Conservation (phyloP, 2,888 invertebrate species). For the Pristionchus arcanus region DNA sequence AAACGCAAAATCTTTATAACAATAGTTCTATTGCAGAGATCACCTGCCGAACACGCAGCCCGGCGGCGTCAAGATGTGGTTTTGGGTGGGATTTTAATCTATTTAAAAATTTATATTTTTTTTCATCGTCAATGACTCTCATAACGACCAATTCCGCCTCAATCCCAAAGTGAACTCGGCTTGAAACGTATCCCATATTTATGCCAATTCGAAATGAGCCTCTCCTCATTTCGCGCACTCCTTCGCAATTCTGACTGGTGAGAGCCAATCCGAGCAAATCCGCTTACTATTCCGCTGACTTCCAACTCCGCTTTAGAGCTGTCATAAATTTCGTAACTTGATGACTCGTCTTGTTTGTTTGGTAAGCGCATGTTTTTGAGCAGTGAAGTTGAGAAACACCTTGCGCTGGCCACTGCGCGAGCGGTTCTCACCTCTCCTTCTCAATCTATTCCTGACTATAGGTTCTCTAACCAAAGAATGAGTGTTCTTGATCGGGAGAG, state of each 20-base stretch:
- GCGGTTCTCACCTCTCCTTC: not conserved
- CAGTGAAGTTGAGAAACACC: not conserved
- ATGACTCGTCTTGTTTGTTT: not conserved
- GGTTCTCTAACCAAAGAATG: not conserved
- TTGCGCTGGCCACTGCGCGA: not conserved
- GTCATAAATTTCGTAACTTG: conserved; percentile 3
- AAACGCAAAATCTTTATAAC: not conserved
- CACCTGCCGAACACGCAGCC: conserved; percentile 64
- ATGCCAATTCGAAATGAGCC: not conserved
- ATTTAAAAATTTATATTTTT: not conserved
- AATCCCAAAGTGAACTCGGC: not conserved
- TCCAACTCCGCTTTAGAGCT: not conserved
- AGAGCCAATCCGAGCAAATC: not conserved
- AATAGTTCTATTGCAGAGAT: conserved; percentile 47
- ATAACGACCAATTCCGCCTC: too few relatives aligned
- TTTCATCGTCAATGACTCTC: not conserved
- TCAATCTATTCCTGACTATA: not conserved
- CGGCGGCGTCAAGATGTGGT: conserved; percentile 66
- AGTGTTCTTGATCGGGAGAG: too few relatives aligned
- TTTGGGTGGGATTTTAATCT: conserved; percentile 60
- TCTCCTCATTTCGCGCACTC: not conserved
- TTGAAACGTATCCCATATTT: not conserved
- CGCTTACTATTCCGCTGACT: not conserved
- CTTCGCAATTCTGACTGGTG: not conserved
- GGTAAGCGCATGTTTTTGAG: not conserved